These are phyloP conservation scores for Lasioglossum leucozonium DNA, from an alignment of 2,888 invertebrate species.

Conservation along the genomic window DNA sequence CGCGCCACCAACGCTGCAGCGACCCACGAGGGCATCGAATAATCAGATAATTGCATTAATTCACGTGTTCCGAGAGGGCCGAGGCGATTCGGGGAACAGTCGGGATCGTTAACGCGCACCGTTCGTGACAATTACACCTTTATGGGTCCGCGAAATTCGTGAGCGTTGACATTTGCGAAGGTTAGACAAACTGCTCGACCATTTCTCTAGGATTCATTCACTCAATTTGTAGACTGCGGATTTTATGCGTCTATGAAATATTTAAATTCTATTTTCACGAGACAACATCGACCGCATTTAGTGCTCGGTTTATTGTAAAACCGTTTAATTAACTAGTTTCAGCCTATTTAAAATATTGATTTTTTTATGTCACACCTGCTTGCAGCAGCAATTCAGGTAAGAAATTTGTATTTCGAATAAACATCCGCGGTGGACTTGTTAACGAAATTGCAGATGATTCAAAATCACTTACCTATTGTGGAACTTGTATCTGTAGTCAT, in stretches of 20 bases:
- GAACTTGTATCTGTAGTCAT: constrained; percentile 99
- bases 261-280: too few relatives aligned
- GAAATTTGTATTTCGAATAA: background rate
- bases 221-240: too few relatives aligned
- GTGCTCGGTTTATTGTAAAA: too few relatives aligned
- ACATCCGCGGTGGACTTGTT: background rate
- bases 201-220: background rate
- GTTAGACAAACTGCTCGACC: background rate
- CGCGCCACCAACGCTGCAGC: constrained; percentile 12
- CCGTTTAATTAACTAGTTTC: background rate
- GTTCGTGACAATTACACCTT: constrained; percentile 43
- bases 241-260: too few relatives aligned
- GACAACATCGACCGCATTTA: too few relatives aligned
- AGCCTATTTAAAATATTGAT: background rate
- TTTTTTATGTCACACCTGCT: background rate
- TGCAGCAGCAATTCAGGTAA: background rate
- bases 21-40: constrained; percentile 27
- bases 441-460: background rate
- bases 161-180: background rate
- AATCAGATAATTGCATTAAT: constrained; percentile 50
- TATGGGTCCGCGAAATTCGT: constrained; percentile 29
- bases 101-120: constrained; percentile 55
- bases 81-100: constrained; percentile 33
- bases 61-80: constrained; percentile 39
- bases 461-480: constrained; percentile 92